Base-by-base conservation (phyloP, 2,113 vertebrate genomes). In the Ceyx margarethae region DNA sequence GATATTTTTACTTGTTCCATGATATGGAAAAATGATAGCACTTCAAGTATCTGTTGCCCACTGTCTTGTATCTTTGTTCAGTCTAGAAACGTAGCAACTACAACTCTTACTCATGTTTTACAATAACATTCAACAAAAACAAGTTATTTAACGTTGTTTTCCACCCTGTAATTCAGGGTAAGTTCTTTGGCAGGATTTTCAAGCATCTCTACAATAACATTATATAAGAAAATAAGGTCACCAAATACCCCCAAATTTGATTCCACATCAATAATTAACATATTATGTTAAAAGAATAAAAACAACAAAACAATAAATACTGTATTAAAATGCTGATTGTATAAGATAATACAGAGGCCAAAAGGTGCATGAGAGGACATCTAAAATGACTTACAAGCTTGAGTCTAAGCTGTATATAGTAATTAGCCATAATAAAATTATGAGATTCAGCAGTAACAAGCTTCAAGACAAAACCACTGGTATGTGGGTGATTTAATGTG, bases 1-100 rank as follows among this genome's bases (percentile, higher is more conserved):
- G 86, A 91, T 80, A 92, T 82, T 93, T 94, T 92, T 77, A 94
- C 71, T 92, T 91, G 51, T 80, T 85, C 78, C 43, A 79, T 67
- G 83, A 91, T 93, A 90, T 12, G 51, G 57, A 90, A 94, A 91
- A 95, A 86, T n/a, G 35, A 92, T 66, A 84, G 81, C 66, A 86
- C 42, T 88, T 85, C 46, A 81, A 92, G 51, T 82, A 69, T 81
- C 60, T 42, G 22, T 40, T 95, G 33, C 25, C 28, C 37, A 57
- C 25, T 69, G 58, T 28, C 21, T 90, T 31, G 4, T 51, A 35
- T 50, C 45, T 90, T 86, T 90, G 48, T 28, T 75, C 19, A 50
- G 48, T 15, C 28, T 66, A 58, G 15, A n/a, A 61, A 54, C 29
- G 57, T 45, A 68, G 29, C 31, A 78, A 71, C 67, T 19, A 71